These are phyloP conservation scores for Nycticebus coucang DNA, from an alignment of 2,113 vertebrate genomes.

Conservation along the genomic window DNA sequence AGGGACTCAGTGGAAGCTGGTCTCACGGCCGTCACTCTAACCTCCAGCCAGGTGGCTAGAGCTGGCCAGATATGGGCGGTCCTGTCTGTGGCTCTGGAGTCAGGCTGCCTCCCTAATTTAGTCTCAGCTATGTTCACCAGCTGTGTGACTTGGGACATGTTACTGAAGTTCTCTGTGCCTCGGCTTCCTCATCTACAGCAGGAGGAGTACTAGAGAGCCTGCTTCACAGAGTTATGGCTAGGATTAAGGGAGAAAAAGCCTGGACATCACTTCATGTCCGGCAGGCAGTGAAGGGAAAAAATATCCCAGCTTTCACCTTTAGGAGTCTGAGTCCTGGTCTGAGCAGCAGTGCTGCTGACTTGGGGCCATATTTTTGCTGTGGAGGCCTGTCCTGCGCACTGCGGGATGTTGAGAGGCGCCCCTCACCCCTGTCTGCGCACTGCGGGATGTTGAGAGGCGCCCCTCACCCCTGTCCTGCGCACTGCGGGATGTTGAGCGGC, in stretches of 20 bases:
- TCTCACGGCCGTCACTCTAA: too few species aligned
- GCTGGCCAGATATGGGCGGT: background rate
- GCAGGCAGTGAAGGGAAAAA: background rate
- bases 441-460: background rate
- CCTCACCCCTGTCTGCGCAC: too few species aligned
- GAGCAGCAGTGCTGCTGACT: background rate
- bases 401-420: background rate
- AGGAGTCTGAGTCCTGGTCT: background rate
- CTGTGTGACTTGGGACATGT: background rate
- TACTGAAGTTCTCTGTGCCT: background rate
- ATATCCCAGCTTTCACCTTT: background rate
- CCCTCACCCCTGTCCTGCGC: background rate
- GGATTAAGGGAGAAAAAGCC: background rate
- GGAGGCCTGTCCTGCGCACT: background rate
- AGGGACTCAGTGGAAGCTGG: background rate
- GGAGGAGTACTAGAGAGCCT: background rate
- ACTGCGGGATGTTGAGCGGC: accelerated
- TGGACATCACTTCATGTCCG: background rate
- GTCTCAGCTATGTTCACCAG: background rate
- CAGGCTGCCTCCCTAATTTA: background rate
- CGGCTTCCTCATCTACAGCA: background rate
- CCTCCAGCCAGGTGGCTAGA: background rate
- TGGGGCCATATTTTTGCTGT: background rate
- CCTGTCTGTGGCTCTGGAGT: background rate
- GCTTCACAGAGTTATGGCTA: background rate